Conservation (phyloP, 2,797 vertebrate species). For the Notolepis coatsorum region DNA sequence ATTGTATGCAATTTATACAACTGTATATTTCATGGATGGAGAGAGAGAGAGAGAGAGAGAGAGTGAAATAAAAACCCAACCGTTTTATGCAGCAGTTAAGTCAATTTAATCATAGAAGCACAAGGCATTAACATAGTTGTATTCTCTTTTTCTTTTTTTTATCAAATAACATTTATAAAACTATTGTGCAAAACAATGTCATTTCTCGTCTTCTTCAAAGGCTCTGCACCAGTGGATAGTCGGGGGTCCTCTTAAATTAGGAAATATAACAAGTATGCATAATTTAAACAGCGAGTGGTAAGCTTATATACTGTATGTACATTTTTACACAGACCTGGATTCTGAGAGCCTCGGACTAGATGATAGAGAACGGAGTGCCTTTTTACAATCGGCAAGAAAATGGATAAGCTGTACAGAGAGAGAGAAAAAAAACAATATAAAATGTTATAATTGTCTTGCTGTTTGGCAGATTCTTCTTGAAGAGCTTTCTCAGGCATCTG, state of each 20-base stretch:
- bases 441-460: slow-evolving; percentile 50
- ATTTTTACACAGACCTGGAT: slow-evolving; percentile 83
- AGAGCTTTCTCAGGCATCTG: slow-evolving; percentile 66
- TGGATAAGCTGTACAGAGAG: slow-evolving; percentile 63
- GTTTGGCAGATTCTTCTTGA: slow-evolving; percentile 61
- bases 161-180: slow-evolving; percentile 95
- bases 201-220: slow-evolving; percentile 84
- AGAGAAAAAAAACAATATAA: slow-evolving; percentile 56
- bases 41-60: no score
- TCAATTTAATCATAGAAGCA: slow-evolving; percentile 98
- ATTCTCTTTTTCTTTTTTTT: slow-evolving; percentile 70
- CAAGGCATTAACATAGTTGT: slow-evolving; percentile 87
- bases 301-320: slow-evolving; percentile 79
- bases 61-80: slow-evolving; percentile 89
- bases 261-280: slow-evolving; percentile 87
- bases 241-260: slow-evolving; percentile 85
- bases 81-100: slow-evolving; percentile 85
- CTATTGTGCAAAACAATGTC: slow-evolving; percentile 94
- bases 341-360: slow-evolving; percentile 72
- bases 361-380: slow-evolving; percentile 77
- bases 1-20: not conserved
- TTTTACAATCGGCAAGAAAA: slow-evolving; percentile 78
- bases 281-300: slow-evolving; percentile 83
- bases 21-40: not conserved
- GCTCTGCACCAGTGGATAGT: slow-evolving; percentile 85